These are phyloP conservation scores for Cichladusa arquata DNA, from an alignment of 2,113 vertebrate genomes.

Conservation along the genomic window DNA sequence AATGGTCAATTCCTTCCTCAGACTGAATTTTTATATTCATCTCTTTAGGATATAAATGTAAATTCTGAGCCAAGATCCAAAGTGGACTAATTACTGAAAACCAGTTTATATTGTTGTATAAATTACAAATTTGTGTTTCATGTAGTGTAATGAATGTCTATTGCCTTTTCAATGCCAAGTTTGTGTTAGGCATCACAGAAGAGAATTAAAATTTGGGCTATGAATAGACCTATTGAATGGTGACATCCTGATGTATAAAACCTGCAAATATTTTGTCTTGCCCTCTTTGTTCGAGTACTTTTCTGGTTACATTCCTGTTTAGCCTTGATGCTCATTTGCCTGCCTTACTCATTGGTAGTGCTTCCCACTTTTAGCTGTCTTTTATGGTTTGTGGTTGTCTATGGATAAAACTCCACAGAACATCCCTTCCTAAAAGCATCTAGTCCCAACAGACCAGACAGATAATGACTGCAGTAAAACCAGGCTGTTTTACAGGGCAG, in stretches of 20 bases:
- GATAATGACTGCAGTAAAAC: neutral
- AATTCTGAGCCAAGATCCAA: neutral
- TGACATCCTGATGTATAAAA: neutral
- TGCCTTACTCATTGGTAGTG: neutral
- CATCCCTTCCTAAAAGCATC: neutral
- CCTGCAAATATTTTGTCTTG: neutral
- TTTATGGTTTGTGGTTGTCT: neutral
- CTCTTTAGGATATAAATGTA: neutral
- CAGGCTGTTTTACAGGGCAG: neutral
- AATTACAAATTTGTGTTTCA: neutral
- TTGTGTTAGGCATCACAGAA: neutral
- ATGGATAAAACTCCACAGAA: neutral
- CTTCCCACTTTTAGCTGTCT: neutral
- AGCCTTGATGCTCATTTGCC: neutral
- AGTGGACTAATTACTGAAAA: neutral
- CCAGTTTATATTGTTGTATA: neutral
- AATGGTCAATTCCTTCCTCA: neutral
- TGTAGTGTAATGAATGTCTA: neutral
- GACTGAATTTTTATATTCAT: neutral
- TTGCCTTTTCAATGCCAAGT: neutral
- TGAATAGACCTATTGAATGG: neutral
- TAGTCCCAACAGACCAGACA: neutral
- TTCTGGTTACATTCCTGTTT: neutral
- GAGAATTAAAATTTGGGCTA: neutral
- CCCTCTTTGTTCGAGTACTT: neutral